Conservation (phyloP, 1,140 invertebrate genomes). For the Procambarus virginalis region DNA sequence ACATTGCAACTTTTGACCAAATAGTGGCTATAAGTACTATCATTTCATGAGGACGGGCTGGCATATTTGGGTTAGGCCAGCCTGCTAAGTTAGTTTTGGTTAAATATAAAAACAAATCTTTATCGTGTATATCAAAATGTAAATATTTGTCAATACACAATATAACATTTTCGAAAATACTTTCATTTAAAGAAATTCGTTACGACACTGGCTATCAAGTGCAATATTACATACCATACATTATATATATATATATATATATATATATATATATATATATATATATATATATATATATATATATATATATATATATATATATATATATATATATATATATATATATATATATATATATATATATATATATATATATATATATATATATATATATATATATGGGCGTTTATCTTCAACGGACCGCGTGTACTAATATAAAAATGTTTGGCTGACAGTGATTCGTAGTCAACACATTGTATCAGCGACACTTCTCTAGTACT, state of each 20-base stretch:
- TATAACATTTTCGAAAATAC: no score
- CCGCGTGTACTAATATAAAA: slow-evolving; percentile 13
- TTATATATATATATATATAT: neutral
- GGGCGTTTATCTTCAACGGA: slow-evolving; percentile 33
- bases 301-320: neutral
- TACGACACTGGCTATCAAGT: no score
- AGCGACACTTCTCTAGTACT: slow-evolving; percentile 23
- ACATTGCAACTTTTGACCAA: no score
- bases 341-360: neutral
- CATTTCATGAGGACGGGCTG: no score
- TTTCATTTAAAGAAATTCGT: no score
- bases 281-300: neutral
- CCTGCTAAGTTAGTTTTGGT: no score
- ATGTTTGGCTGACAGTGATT: slow-evolving; percentile 24
- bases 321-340: neutral
- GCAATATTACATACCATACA: neutral
- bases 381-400: neutral
- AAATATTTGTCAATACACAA: no score
- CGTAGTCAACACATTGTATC: slow-evolving; percentile 32
- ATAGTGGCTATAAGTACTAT: no score
- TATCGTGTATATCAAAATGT: no score
- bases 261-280: no score
- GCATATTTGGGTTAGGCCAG: no score
- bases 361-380: neutral
- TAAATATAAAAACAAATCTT: no score